Evolutionary conservation across 1,140 invertebrate genomes (phyloP).

Genomic region (Cepaea nemoralis): DNA sequence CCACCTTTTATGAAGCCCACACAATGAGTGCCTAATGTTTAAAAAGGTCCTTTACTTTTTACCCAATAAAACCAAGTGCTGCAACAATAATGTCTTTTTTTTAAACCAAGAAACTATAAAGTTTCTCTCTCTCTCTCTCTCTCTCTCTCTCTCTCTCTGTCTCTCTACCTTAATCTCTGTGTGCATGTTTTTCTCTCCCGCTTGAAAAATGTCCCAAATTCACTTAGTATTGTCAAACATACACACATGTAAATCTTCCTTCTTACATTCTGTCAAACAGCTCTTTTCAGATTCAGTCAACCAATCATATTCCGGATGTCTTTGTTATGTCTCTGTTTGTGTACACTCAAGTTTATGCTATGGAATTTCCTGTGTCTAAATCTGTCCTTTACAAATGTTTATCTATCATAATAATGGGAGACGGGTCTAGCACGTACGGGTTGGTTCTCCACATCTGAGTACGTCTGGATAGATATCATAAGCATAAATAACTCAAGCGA

Average conservation of each 20-base stretch:
- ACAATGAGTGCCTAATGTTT: too few relatives aligned
- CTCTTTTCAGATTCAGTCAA: neutral
- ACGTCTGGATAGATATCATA: too few relatives aligned
- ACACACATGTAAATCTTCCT: neutral
- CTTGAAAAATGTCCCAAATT: neutral
- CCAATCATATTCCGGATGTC: neutral
- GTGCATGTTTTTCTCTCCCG: neutral
- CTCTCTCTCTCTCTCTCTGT: neutral
- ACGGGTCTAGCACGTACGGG: too few relatives aligned
- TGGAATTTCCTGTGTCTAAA: slow-evolving; percentile 1
- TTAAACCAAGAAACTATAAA: neutral
- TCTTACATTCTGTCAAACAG: neutral
- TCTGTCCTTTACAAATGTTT: neutral
- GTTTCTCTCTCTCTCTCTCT: neutral
- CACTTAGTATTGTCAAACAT: too few relatives aligned
- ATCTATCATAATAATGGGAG: neutral
- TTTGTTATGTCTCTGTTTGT: neutral
- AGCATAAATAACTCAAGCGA: too few relatives aligned
- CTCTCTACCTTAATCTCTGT: neutral
- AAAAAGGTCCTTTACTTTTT: too few relatives aligned
- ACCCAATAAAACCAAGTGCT: too few relatives aligned
- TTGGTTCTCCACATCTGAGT: too few relatives aligned
- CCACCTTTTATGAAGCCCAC: neutral
- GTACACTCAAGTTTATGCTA: neutral
- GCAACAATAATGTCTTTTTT: too few relatives aligned